Percentiles rank a stretch among this genome's conserved stretches.
Evolutionary conservation across 2,797 vertebrate species (phyloP).

Genomic region (Diplodus puntazzo): DNA sequence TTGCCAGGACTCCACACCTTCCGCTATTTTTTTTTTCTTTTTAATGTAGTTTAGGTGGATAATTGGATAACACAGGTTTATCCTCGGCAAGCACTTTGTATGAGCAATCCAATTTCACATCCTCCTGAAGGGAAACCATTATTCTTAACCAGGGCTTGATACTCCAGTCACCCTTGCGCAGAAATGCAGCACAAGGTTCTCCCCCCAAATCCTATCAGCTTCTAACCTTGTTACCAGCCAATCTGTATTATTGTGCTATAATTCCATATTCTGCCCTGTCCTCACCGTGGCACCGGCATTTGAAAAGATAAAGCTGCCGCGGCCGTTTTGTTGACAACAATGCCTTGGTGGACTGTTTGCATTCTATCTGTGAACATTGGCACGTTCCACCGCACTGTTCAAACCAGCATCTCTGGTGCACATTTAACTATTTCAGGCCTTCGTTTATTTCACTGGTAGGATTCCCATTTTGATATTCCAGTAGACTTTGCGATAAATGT

Average conservation of each 20-base stretch:
- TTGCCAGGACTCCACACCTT: constrained; percentile 82
- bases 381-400: constrained; percentile 65
- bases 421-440: constrained; percentile 54
- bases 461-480: constrained; percentile 6
- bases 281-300: constrained; percentile 82
- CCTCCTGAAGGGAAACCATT: constrained; percentile 89
- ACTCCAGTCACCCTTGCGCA: constrained; percentile 86
- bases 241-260: constrained; percentile 90
- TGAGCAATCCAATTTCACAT: constrained; percentile 92
- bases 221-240: constrained; percentile 89
- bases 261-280: constrained; percentile 86
- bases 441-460: not conserved
- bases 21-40: constrained; percentile 65
- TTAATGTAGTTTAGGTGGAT: constrained; percentile 88
- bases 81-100: constrained; percentile 90
- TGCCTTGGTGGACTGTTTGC: constrained; percentile 75
- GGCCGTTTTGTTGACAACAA: constrained; percentile 78
- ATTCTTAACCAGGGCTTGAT: constrained; percentile 88
- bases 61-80: constrained; percentile 92
- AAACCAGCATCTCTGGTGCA: constrained; percentile 53
- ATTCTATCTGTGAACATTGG: constrained; percentile 73
- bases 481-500: not conserved
- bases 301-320: constrained; percentile 77
- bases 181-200: constrained; percentile 85
- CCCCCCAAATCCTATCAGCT: constrained; percentile 87